Evolutionary conservation across 2,797 vertebrate genomes (phyloP).

Genomic region (Spinus olivaceus): DNA sequence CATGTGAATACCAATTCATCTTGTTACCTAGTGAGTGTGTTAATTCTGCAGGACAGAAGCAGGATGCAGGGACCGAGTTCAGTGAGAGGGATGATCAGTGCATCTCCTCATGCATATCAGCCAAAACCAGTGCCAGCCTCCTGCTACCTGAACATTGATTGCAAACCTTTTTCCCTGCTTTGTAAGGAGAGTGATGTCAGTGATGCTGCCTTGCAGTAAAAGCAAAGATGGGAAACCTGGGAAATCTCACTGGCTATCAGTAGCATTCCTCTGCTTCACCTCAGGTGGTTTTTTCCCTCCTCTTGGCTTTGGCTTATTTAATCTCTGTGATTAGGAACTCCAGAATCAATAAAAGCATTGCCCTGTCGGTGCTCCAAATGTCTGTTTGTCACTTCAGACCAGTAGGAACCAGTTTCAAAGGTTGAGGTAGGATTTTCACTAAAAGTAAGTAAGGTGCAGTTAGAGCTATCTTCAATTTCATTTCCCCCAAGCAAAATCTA

Average conservation of each 20-base stretch:
- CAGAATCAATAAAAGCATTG: background rate
- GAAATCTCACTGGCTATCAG: background rate
- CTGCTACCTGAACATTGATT: background rate
- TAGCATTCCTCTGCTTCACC: background rate
- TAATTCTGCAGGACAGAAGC: background rate
- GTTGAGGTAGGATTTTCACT: background rate
- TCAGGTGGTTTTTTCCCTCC: background rate
- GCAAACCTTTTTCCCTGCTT: background rate
- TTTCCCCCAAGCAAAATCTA: conserved; percentile 20
- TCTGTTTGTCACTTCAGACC: background rate
- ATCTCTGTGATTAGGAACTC: background rate
- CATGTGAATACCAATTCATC: background rate
- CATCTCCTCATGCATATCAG: background rate
- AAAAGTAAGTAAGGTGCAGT: background rate
- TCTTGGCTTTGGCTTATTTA: background rate
- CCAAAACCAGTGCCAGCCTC: background rate
- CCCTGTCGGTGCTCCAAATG: background rate
- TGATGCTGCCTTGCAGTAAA: background rate
- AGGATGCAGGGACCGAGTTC: background rate
- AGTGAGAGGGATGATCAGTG: background rate
- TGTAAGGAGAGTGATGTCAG: background rate
- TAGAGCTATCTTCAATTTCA: background rate
- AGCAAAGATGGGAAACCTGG: background rate
- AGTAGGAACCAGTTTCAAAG: background rate
- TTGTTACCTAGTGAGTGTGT: accelerated